Conservation (phyloP, 2,113 vertebrate species). For the Glaucomys volans region DNA sequence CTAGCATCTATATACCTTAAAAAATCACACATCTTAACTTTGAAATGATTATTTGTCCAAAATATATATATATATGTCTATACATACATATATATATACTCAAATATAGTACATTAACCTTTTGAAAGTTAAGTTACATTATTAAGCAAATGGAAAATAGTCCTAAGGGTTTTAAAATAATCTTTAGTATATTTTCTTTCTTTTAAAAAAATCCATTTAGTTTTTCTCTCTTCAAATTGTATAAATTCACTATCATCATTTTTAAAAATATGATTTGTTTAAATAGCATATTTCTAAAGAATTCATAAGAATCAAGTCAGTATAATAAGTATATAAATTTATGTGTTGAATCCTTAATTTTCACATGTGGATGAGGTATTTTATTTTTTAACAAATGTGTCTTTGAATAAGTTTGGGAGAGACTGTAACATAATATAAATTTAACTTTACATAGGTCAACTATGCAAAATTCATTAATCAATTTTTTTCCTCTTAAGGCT, state of each 20-base stretch:
- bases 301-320: background rate
- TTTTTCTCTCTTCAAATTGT: background rate
- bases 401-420: background rate
- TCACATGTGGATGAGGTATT: background rate
- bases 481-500: background rate
- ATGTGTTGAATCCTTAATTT: background rate
- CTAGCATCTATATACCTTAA: background rate
- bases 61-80: background rate
- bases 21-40: background rate
- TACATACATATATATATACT: background rate
- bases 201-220: background rate
- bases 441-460: background rate
- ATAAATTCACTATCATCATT: slow-evolving; percentile 56
- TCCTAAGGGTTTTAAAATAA: slow-evolving; percentile 16
- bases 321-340: background rate
- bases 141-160: background rate
- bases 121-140: background rate
- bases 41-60: background rate
- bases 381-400: background rate
- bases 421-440: slow-evolving; percentile 24
- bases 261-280: slow-evolving; percentile 35
- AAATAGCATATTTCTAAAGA: slow-evolving; percentile 31
- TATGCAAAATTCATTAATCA: background rate
- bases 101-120: background rate
- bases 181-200: slow-evolving; percentile 16